These are phyloP conservation scores for Hemicordylus capensis DNA, from an alignment of 2,113 vertebrate genomes.

Conservation along the genomic window DNA sequence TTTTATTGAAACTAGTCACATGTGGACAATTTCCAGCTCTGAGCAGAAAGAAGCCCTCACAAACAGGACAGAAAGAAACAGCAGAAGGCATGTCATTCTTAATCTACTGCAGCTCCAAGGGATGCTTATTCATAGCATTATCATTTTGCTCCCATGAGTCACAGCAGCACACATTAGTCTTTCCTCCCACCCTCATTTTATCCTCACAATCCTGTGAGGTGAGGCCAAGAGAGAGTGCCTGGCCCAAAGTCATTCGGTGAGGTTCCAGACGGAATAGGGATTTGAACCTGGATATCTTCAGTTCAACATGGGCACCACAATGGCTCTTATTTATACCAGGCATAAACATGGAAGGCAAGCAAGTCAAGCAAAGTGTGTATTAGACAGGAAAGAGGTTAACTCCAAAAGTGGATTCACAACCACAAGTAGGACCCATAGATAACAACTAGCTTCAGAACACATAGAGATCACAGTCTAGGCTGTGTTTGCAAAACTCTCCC, in stretches of 20 bases:
- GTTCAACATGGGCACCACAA: no score
- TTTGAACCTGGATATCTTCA: not conserved
- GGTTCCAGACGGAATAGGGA: no score
- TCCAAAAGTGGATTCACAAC: not conserved
- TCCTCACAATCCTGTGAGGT: not conserved
- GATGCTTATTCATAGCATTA: not conserved
- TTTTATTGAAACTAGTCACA: not conserved
- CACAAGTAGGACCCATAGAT: not conserved
- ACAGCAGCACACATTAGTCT: not conserved
- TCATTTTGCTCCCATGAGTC: not conserved
- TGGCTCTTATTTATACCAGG: not conserved
- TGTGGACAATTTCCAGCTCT: not conserved
- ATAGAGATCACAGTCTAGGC: not conserved
- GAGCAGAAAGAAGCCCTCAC: fast-evolving
- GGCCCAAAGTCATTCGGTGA: no score
- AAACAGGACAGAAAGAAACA: not conserved
- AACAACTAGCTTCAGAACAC: not conserved
- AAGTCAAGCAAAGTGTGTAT: not conserved
- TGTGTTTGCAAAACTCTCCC: not conserved
- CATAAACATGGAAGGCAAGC: fast-evolving
- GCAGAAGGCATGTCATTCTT: not conserved
- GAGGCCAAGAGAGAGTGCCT: not conserved
- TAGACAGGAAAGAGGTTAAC: not conserved
- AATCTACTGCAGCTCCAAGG: not conserved
- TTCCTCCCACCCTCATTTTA: not conserved